These are phyloP conservation scores for Siderastrea siderea DNA, from an alignment of 92 coral and sea anemone species.

Conservation along the genomic window DNA sequence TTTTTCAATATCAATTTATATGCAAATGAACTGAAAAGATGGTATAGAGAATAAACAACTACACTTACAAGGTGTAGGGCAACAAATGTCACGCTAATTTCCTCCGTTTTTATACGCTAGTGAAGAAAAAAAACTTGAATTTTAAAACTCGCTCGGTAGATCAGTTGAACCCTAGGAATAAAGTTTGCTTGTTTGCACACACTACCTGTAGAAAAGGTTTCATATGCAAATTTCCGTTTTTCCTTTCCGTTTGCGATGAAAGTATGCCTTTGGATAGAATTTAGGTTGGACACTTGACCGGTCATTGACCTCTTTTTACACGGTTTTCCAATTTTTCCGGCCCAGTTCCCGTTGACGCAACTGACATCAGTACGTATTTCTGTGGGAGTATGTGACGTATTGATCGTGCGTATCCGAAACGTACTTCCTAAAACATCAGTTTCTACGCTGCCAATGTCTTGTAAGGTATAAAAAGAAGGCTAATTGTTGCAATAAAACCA, in stretches of 20 bases:
- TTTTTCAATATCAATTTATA: not conserved
- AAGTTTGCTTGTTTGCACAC: too few relatives aligned
- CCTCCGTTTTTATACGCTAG: too few relatives aligned
- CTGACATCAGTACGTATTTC: not conserved
- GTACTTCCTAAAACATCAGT: not conserved
- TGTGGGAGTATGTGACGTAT: not conserved
- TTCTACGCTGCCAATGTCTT: not conserved
- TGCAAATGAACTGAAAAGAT: not conserved
- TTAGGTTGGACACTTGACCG: not conserved
- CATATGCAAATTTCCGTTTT: too few relatives aligned
- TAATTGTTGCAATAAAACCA: not conserved
- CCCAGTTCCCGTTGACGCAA: not conserved
- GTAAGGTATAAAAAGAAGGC: constrained; percentile 1
- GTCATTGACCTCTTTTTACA: not conserved
- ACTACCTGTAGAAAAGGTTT: too few relatives aligned
- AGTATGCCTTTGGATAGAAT: too few relatives aligned
- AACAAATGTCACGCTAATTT: too few relatives aligned
- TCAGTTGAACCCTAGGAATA: too few relatives aligned
- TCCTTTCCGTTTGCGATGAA: too few relatives aligned
- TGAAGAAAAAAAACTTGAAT: too few relatives aligned
- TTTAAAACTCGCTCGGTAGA: too few relatives aligned
- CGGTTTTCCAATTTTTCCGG: not conserved
- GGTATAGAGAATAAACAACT: too few relatives aligned
- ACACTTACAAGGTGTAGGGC: too few relatives aligned
- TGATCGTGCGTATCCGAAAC: not conserved